A percentile compares a stretch with the other conserved stretches of the same genome.
Conservation (phyloP, 2,113 vertebrate genomes). For the Ramphastos sulfuratus region DNA sequence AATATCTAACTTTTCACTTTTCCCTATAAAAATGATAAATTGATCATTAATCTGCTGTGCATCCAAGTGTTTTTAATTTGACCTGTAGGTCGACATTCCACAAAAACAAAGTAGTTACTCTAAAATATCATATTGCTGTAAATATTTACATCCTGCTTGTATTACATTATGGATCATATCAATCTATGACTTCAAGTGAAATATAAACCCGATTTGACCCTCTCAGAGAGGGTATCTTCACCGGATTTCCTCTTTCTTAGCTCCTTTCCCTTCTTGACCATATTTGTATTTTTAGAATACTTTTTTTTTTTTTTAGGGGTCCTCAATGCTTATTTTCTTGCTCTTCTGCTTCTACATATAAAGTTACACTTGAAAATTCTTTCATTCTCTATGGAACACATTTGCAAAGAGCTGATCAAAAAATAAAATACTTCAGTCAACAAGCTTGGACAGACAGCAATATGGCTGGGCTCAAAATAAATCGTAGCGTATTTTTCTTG, state of each 20-base stretch:
- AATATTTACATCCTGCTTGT: slow-evolving; percentile 49
- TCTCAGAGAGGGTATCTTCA: neutral
- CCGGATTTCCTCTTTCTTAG: neutral
- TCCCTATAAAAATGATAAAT: slow-evolving; percentile 29
- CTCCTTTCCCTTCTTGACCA: neutral
- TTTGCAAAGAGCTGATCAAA: neutral
- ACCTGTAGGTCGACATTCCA: neutral
- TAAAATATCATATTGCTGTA: slow-evolving; percentile 14
- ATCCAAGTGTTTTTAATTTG: neutral
- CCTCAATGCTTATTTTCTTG: neutral
- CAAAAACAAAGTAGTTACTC: neutral
- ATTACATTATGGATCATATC: neutral
- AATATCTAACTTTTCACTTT: neutral
- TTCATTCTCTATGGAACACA: neutral
- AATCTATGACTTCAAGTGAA: neutral
- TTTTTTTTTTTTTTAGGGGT: neutral
- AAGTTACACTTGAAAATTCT: neutral
- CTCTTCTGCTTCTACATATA: neutral
- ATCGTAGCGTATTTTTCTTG: neutral
- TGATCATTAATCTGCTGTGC: neutral
- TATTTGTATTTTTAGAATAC: neutral
- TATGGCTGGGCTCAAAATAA: neutral
- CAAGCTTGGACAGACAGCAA: neutral
- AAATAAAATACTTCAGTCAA: neutral
- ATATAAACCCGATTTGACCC: neutral